A percentile compares a stretch with the other conserved stretches of the same genome.
These are phyloP conservation scores for Falco novaeseelandiae DNA, from an alignment of 2,797 vertebrate genomes.

Conservation along the genomic window DNA sequence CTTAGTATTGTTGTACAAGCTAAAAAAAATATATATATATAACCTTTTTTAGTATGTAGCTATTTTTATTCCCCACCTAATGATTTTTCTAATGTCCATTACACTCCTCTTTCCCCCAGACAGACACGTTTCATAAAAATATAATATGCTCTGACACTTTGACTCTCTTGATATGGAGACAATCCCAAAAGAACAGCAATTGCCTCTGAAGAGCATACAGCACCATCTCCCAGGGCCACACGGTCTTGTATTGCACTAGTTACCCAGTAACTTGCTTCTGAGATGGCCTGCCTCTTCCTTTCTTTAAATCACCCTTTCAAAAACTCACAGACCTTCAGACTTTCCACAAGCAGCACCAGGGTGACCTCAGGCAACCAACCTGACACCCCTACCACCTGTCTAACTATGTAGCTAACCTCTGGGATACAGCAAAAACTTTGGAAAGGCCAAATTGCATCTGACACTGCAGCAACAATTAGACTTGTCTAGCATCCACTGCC, in stretches of 20 bases:
- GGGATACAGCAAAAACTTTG: background rate
- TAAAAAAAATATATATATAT: background rate
- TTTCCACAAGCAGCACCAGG: background rate
- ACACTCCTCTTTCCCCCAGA: background rate
- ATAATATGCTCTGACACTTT: background rate
- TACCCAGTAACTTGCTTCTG: background rate
- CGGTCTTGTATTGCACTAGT: fast-evolving
- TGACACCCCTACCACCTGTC: background rate
- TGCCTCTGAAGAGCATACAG: background rate
- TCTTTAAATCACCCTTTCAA: background rate
- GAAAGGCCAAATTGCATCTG: background rate
- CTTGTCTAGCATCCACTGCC: background rate
- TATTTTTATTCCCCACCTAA: background rate
- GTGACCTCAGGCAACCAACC: background rate
- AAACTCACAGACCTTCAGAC: background rate
- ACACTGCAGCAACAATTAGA: fast-evolving
- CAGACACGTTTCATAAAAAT: background rate
- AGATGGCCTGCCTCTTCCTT: background rate
- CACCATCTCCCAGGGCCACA: background rate
- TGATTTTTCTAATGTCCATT: background rate
- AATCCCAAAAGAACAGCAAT: background rate
- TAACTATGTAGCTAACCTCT: background rate
- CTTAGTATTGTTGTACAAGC: background rate
- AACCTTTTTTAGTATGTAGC: background rate
- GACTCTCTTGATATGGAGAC: background rate